These are phyloP conservation scores for Gobio occitaniae DNA, from an alignment of 2,797 vertebrate species.

Conservation along the genomic window DNA sequence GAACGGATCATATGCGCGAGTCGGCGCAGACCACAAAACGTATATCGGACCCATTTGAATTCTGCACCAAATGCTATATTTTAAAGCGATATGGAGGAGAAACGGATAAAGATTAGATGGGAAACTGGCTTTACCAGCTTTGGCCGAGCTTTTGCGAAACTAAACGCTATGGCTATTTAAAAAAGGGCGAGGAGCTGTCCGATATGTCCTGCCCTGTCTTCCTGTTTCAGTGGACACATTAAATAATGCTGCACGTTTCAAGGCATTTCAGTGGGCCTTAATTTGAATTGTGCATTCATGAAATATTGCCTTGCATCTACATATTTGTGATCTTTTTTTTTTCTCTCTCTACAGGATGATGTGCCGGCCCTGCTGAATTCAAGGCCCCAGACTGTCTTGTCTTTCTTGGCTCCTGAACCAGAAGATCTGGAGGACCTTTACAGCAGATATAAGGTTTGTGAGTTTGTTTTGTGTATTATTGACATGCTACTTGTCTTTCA, in stretches of 20 bases:
- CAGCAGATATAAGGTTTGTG: slow-evolving; percentile 89
- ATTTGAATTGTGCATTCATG: background rate
- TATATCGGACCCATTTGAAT: too few relatives aligned
- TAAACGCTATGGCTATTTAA: too few relatives aligned
- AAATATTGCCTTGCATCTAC: background rate
- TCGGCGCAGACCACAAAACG: too few relatives aligned
- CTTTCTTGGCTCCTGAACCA: slow-evolving; percentile 90
- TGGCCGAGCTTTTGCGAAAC: too few relatives aligned
- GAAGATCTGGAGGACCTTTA: slow-evolving; percentile 94
- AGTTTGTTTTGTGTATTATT: background rate
- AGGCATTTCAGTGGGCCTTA: background rate
- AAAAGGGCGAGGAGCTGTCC: too few relatives aligned
- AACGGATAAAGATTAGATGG: too few relatives aligned
- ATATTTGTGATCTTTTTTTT: background rate
- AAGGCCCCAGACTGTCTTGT: slow-evolving; percentile 86
- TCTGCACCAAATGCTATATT: too few relatives aligned
- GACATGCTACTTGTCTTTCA: background rate
- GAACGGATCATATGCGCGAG: too few relatives aligned
- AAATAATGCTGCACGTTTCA: background rate
- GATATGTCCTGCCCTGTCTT: too few relatives aligned
- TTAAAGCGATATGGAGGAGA: too few relatives aligned
- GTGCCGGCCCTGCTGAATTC: slow-evolving; percentile 82
- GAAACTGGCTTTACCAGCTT: too few relatives aligned
- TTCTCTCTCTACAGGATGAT: slow-evolving; percentile 80
- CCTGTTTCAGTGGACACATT: too few relatives aligned